Base-by-base conservation (phyloP, 2,797 vertebrate species). In the Apogon talboti region DNA sequence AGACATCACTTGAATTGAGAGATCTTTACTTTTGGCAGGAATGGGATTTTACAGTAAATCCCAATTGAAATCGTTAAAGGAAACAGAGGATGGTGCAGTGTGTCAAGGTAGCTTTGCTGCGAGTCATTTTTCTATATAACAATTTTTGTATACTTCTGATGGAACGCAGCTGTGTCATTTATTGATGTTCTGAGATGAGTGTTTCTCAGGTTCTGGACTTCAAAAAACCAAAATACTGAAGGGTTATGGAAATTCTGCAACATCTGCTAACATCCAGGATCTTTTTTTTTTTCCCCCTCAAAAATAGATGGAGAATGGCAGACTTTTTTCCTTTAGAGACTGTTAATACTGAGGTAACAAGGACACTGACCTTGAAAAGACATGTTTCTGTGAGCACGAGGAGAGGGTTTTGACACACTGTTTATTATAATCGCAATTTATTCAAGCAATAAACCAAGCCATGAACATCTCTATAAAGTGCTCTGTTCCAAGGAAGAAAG, bases 31-130 rank as follows among this genome's bases (percentile, higher is more conserved):
- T 62, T 57, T 51, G 24, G 41, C 45, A 52, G 46, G 72, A 62
- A 66, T 70, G 7, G 46, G 33, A 71, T 59, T 74, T 75, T 58
- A 53, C 41, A 73, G 57, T 62, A 53, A 64, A 42, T 71, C 64
- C 73, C 57, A 56, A 21, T 47, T 13, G 54, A 46, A 66, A 53
- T 63, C 45, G 21, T 19, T 45, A 9, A 7, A 58, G 62, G 47
- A n/a, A 42, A 57, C 11, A 16, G 14, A 42, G 37, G 33, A 47
- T 33, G 24, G 33, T 54, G 53, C 42, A 28, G 48, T 28, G 46
- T 58, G 50, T 64, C 57, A 63, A 61, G 28, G 51, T 5, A 14
- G 28, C 33, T 12, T 58, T 52, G 18, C 4, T 64, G 40, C 11
- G 28, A 21, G 18, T 16, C 15, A 10, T 12, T 12, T 57, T 30